Evolutionary conservation across 2,113 vertebrate species (phyloP).

Genomic region (Phylloscopus trochiloides): DNA sequence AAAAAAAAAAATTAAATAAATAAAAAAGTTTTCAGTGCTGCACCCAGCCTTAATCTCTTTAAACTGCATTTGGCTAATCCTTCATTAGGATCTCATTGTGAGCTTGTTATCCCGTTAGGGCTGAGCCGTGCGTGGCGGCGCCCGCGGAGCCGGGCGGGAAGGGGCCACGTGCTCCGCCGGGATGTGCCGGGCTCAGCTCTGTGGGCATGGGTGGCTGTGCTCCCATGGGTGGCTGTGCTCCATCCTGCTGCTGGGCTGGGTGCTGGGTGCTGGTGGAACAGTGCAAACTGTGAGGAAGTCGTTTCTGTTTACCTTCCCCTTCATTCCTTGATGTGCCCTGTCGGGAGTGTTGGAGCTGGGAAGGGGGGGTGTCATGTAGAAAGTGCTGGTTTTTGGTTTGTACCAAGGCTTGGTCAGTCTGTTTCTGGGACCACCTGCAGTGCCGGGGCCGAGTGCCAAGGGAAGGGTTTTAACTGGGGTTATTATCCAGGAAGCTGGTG

Average conservation of each 20-base stretch:
- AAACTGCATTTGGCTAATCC: constrained; percentile 25
- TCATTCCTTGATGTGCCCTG: accelerated
- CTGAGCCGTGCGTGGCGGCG: background rate
- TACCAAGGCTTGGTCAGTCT: accelerated
- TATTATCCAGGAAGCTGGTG: accelerated
- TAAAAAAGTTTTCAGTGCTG: background rate
- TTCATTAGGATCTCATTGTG: constrained; percentile 59
- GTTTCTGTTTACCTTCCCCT: background rate
- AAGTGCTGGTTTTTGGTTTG: background rate
- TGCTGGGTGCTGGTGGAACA: accelerated
- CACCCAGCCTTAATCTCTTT: constrained; percentile 42
- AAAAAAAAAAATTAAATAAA: background rate
- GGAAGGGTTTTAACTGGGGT: background rate
- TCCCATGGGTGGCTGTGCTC: background rate
- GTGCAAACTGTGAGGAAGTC: accelerated
- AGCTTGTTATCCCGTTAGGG: constrained; percentile 59
- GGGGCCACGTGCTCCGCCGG: background rate
- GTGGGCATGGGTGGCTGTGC: background rate
- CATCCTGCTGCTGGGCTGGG: accelerated
- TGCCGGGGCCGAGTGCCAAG: accelerated
- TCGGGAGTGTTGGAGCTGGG: background rate
- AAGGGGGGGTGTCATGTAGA: accelerated
- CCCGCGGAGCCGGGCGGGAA: background rate
- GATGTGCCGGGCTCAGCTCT: background rate
- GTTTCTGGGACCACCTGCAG: accelerated